Percentiles rank a stretch among this genome's conserved stretches.
Conservation (phyloP, 2,888 invertebrate genomes). For the Metopia argyrocephala region DNA sequence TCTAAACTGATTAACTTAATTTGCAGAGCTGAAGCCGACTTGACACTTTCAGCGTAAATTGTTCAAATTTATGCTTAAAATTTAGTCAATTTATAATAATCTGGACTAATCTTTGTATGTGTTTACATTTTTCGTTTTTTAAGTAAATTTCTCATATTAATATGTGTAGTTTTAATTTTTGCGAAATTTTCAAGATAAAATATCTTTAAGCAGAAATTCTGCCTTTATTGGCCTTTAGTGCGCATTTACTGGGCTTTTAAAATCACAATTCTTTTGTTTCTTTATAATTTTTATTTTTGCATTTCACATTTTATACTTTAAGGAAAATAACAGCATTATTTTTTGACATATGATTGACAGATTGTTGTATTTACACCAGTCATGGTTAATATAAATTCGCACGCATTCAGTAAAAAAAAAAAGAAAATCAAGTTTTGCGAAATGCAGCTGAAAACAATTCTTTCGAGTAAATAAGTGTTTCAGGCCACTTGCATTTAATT, state of each 20-base stretch:
- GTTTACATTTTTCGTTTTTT: neutral
- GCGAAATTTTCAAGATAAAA: neutral
- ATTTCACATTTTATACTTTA: neutral
- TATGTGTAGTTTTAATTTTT: neutral
- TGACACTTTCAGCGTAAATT: no score
- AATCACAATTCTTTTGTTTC: neutral
- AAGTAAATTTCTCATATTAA: no score
- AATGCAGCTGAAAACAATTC: neutral
- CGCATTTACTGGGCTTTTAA: conserved; percentile 32
- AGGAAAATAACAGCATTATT: conserved; percentile 35
- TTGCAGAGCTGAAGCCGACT: no score
- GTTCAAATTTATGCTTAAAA: no score
- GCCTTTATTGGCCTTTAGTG: conserved; percentile 47
- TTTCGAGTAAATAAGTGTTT: neutral
- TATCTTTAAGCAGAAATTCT: conserved; percentile 33
- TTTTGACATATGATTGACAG: conserved; percentile 51
- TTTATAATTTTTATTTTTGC: neutral
- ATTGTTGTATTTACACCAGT: conserved; percentile 46
- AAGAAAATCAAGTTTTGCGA: neutral
- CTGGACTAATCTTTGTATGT: no score
- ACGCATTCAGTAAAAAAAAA: conserved; percentile 37
- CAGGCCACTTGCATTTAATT: no score
- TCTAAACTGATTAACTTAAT: no score
- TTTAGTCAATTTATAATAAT: no score
- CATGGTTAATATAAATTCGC: conserved; percentile 7